These are phyloP conservation scores for Andrena chrysosceles DNA, from an alignment of 2,888 invertebrate species.

Conservation along the genomic window DNA sequence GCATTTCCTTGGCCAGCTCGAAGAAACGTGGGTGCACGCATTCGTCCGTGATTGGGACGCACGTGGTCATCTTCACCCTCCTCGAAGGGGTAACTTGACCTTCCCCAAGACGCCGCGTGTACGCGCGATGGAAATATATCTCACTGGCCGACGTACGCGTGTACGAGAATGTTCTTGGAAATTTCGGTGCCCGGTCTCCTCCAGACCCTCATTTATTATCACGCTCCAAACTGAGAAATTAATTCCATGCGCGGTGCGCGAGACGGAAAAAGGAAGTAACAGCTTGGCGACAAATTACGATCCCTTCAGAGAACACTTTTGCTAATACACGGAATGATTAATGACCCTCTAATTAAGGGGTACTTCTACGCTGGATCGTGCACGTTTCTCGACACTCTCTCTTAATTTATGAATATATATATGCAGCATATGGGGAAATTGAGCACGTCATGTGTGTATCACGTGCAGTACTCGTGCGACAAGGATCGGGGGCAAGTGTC, in stretches of 20 bases:
- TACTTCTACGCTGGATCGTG: neutral
- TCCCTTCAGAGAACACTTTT: neutral
- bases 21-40: neutral
- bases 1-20: slow-evolving; percentile 21
- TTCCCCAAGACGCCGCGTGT: slow-evolving; percentile 41
- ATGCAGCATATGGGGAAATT: neutral
- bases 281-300: slow-evolving; percentile 16
- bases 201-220: neutral
- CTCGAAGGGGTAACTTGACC: slow-evolving; percentile 38
- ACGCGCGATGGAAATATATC: slow-evolving; percentile 26
- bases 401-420: neutral
- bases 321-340: slow-evolving; percentile 21
- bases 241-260: neutral
- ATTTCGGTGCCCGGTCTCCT: neutral
- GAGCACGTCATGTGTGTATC: slow-evolving; percentile 34
- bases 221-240: neutral
- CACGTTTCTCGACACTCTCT: neutral
- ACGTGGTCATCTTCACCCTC: slow-evolving; percentile 58
- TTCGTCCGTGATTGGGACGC: slow-evolving; percentile 41
- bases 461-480: slow-evolving; percentile 34
- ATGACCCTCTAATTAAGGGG: slow-evolving; percentile 19
- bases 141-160: slow-evolving; percentile 22
- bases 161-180: slow-evolving; percentile 1
- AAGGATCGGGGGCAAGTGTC: neutral
- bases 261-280: neutral